phyloP scores from a whole-genome alignment of 2,113 vertebrate genomes.

The Craseonycteris thonglongyai region DNA sequence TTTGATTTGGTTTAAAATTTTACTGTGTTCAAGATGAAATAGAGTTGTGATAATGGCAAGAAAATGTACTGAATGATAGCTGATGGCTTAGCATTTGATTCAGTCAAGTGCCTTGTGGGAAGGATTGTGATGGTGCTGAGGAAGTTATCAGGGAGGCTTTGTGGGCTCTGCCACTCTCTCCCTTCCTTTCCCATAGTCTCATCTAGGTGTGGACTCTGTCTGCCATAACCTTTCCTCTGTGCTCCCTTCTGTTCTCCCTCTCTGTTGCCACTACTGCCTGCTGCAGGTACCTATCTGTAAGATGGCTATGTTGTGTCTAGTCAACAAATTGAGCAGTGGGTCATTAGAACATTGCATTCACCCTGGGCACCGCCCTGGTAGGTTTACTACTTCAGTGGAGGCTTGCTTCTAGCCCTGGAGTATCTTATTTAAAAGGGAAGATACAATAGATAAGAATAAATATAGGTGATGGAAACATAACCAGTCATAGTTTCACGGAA shows the following conservation, averaged over 20 bases:
- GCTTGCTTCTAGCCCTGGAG: neutral
- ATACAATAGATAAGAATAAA: neutral
- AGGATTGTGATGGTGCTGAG: neutral
- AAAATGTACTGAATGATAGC: neutral
- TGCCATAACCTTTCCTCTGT: neutral
- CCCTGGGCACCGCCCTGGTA: neutral
- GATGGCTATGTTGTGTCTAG: neutral
- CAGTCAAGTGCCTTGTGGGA: neutral
- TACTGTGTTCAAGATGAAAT: neutral
- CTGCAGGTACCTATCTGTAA: neutral
- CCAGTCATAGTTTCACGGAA: neutral
- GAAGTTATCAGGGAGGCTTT: neutral
- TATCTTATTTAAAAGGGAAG: neutral
- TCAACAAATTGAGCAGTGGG: neutral
- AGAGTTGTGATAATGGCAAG: neutral
- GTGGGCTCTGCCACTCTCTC: neutral
- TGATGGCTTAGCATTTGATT: neutral
- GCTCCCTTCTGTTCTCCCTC: neutral
- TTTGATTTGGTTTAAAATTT: slow-evolving; percentile 24
- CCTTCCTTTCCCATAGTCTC: neutral
- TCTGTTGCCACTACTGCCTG: neutral
- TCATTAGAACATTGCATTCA: neutral
- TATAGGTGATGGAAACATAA: neutral
- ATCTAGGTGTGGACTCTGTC: neutral
- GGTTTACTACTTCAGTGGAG: neutral